Base-by-base conservation (phyloP, 2,113 vertebrate genomes). In the Thunnus maccoyii region DNA sequence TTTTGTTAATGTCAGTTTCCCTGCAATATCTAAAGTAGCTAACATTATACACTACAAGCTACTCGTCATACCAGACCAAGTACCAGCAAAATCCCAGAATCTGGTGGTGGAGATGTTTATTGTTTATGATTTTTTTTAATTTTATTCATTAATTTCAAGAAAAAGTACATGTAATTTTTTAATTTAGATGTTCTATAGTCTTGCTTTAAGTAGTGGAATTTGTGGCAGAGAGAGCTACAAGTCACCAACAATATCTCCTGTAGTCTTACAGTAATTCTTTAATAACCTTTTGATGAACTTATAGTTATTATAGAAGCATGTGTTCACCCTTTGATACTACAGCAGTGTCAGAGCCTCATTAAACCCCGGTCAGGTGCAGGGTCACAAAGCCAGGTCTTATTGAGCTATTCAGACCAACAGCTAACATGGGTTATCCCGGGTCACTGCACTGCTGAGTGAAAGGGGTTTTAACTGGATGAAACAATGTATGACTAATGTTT, bases 321-420 rank as follows among this genome's bases (percentile, higher is more conserved):
- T 63, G 55, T 50, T 62, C 4, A 3, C 14, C 7, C 32, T 78
- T 67, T 47, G 51, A 14, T 16, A 7, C 51, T 27, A 61, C 67
- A 65, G 58, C 57, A 20, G 17, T 20, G 46, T 70, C 48, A 75
- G 46, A 14, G 47, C 54, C 54, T 41, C 32, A 57, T 68, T 77
- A 72, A 57, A 58, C 14, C 6, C 36, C 0, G 50, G n/a, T 82
- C 61, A 69, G 67, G 57, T 68, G 68, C 50, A 36, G 25, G 68
- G 63, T 64, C 73, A 73, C 72, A 55, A 46, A 82, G 72, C 27
- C 50, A 48, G 72, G 72, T 55, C 57, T 1, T 56, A 41, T 41
- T 60, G 60, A 64, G 60, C 51, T 20, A 22, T 55, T 62, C 57
- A 69, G 58, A 71, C 13, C 36, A 30, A 27, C 22, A 5, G 50